Evolutionary conservation across 2,888 invertebrate genomes (phyloP), one percentile per base, ranked within the genome.

Genomic region (Ephialtes manifestator): DNA sequence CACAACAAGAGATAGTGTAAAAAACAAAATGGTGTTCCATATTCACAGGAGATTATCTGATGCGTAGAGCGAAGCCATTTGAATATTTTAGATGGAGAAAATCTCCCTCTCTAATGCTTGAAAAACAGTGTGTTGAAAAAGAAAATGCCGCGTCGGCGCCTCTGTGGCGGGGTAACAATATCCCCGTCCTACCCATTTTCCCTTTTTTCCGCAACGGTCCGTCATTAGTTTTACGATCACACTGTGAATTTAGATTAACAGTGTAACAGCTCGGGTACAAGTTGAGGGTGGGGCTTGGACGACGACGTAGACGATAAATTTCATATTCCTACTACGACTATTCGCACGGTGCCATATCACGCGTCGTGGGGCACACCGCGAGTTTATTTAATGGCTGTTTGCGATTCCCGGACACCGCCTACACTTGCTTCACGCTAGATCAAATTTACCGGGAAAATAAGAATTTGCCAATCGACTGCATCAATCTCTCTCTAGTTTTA

Each of bases 171-270:
- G 67, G 81, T 86, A 81, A 75, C 60, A 65, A 84, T 82, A 76
- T 60, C 24, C 58, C 58, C 43, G 10, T 28, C 28, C 60, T 46
- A 24, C 24, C 15, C 15, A 15, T 39, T 60, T 39, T 24, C 11
- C 35, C 70, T 28, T 43, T 81, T 53, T 58, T 31, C 85, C 53
- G 58, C 84, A 86, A 88, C 81, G 80, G 80, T 85, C 86, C 88
- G 85, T 90, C 89, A 90, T 92, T 90, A 91, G 88, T 88, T 92
- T 92, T 91, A 92, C 88, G 91, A 90, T 89, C 88, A 83, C 86
- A 87, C 85, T 71, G 87, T 87, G 87, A 89, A 91, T 92, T 90
- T 89, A 89, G 90, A 91, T 90, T 89, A 90, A 88, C 86, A 87
- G 70, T 85, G 88, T 90, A 90, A 91, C 90, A 88, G 89, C 85